Percentiles rank a stretch among this genome's conserved stretches.
phyloP scores from a whole-genome alignment of 2,797 vertebrate genomes.

The Pterois miles region DNA sequence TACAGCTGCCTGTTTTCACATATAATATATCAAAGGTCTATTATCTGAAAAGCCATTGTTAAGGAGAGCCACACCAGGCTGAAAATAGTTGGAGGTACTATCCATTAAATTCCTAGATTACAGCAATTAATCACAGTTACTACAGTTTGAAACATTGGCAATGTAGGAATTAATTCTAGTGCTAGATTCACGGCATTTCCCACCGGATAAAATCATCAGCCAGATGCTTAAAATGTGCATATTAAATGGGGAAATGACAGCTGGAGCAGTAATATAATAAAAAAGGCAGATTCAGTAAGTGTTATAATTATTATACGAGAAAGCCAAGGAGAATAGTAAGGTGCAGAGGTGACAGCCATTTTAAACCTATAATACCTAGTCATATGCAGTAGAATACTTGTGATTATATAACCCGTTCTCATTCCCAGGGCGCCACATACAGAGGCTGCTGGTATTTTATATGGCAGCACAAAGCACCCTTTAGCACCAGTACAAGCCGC shows the following conservation, averaged over 20 bases:
- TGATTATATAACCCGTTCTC: too few relatives aligned
- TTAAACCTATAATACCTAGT: not conserved
- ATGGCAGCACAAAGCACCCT: too few relatives aligned
- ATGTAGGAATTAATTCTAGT: not conserved
- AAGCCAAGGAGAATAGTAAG: not conserved
- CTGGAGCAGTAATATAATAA: not conserved
- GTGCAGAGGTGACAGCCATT: not conserved
- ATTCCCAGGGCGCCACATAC: too few relatives aligned
- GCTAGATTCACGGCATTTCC: not conserved
- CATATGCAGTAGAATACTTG: not conserved
- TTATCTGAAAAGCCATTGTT: not conserved
- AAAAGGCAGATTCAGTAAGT: not conserved
- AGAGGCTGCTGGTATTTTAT: too few relatives aligned
- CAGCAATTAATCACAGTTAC: not conserved
- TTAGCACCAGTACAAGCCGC: too few relatives aligned
- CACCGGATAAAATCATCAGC: not conserved
- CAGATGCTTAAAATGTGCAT: slow-evolving; percentile 16
- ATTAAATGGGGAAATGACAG: slow-evolving; percentile 13
- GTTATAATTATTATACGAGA: slow-evolving; percentile 1
- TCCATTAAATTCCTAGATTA: not conserved
- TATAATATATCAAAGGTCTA: not conserved
- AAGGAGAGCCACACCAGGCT: not conserved
- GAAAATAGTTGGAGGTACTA: not conserved
- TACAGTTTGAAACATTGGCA: not conserved
- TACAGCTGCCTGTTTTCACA: not conserved